Evolutionary conservation across 2,113 vertebrate species (phyloP).

Genomic region (Scomber colias): DNA sequence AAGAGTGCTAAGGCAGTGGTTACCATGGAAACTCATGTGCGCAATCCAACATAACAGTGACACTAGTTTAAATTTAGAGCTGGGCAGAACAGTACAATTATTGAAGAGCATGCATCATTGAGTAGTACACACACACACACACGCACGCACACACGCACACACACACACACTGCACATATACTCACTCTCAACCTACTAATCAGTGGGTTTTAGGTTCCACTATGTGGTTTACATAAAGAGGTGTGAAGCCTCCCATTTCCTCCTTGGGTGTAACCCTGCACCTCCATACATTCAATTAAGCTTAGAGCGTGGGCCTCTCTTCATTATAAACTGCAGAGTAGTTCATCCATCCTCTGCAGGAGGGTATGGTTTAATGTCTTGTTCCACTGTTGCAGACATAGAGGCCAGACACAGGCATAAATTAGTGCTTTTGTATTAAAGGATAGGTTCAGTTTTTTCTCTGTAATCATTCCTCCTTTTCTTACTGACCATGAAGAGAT

Average conservation of each 20-base stretch:
- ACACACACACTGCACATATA: no score
- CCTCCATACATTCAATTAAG: slow-evolving; percentile 60
- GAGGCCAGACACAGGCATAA: background rate
- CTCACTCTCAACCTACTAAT: background rate
- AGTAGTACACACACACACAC: no score
- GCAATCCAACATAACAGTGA: slow-evolving; percentile 81
- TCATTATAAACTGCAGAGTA: slow-evolving; percentile 48
- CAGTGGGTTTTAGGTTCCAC: slow-evolving; percentile 14
- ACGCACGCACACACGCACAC: background rate
- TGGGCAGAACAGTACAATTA: slow-evolving; percentile 60
- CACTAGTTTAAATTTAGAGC: slow-evolving; percentile 85
- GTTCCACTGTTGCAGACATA: slow-evolving; percentile 2
- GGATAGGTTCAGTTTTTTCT: no score
- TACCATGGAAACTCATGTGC: slow-evolving; percentile 72
- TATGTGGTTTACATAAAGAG: slow-evolving; percentile 32
- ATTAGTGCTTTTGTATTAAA: no score
- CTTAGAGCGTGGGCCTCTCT: slow-evolving; percentile 39
- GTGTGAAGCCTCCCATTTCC: slow-evolving; percentile 21
- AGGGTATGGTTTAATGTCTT: slow-evolving; percentile 20
- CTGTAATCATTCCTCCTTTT: no score
- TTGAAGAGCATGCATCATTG: slow-evolving; percentile 39
- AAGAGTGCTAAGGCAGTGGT: slow-evolving; percentile 63
- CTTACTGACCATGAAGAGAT: no score
- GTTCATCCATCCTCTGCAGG: slow-evolving; percentile 23
- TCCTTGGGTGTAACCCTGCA: slow-evolving; percentile 46